Evolutionary conservation across 2,797 vertebrate species (phyloP).

Genomic region (Paratrypauchen microcephalus): DNA sequence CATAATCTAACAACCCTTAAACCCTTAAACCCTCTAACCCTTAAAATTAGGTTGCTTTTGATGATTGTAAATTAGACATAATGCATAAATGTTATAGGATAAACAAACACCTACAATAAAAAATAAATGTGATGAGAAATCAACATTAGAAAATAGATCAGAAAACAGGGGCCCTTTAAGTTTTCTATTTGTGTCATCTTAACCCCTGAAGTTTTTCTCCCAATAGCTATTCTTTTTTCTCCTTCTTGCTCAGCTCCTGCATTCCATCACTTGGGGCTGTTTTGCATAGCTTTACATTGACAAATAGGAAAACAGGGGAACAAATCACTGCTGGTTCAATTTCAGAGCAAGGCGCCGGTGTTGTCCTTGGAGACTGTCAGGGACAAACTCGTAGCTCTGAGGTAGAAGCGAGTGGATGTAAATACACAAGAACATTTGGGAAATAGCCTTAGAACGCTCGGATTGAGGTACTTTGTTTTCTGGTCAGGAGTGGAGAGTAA

Average conservation of each 20-base stretch:
- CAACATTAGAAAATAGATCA: too few relatives aligned
- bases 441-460: background rate
- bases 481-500: background rate
- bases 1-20: too few relatives aligned
- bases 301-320: background rate
- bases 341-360: slow-evolving; percentile 26
- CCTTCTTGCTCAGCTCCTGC: background rate
- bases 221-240: background rate
- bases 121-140: too few relatives aligned
- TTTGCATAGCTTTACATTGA: background rate
- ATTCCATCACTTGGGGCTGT: background rate
- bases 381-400: slow-evolving; percentile 21
- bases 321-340: slow-evolving; percentile 42
- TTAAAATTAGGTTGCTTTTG: too few relatives aligned
- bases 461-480: slow-evolving; percentile 20
- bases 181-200: too few relatives aligned
- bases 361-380: slow-evolving; percentile 33
- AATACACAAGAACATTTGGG: slow-evolving; percentile 18
- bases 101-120: too few relatives aligned
- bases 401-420: slow-evolving; percentile 14
- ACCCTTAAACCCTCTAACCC: too few relatives aligned
- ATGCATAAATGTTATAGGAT: too few relatives aligned
- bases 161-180: too few relatives aligned
- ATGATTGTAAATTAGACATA: too few relatives aligned
- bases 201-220: too few relatives aligned